These are phyloP conservation scores for Pedicia rivosa DNA, from an alignment of 2,888 invertebrate species.

Conservation along the genomic window DNA sequence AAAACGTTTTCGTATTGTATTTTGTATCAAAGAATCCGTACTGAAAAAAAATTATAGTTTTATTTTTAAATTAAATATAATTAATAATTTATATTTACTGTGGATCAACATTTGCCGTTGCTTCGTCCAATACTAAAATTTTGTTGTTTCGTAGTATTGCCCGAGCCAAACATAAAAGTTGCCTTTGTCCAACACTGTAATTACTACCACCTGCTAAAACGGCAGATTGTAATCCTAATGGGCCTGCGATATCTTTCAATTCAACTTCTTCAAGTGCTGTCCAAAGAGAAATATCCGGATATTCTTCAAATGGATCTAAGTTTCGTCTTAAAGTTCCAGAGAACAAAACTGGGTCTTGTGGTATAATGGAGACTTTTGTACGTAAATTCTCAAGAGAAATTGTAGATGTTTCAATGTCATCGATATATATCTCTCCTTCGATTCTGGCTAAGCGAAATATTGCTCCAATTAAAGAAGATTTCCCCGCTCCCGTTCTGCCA, in stretches of 20 bases:
- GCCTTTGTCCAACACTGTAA: conserved; percentile 46
- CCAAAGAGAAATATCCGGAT: conserved; percentile 52
- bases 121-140: conserved; percentile 55
- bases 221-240: conserved; percentile 35
- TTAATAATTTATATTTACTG: conserved; percentile 17
- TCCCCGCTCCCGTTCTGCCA: conserved; percentile 54
- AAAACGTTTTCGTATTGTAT: conserved; percentile 58
- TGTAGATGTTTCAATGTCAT: conserved; percentile 40
- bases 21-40: conserved; percentile 64
- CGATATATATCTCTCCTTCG: conserved; percentile 50
- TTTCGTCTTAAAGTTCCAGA: conserved; percentile 40
- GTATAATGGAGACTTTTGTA: conserved; percentile 44
- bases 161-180: conserved; percentile 65
- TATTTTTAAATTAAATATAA: background rate
- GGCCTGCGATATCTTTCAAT: conserved; percentile 34
- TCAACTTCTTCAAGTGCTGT: conserved; percentile 55
- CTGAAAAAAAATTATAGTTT: conserved; percentile 7
- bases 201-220: conserved; percentile 41
- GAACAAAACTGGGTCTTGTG: conserved; percentile 36
- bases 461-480: conserved; percentile 50
- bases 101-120: conserved; percentile 46
- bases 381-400: conserved; percentile 44
- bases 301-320: conserved; percentile 59
- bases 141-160: conserved; percentile 63
- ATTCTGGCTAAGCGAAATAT: conserved; percentile 39